Base-by-base conservation (phyloP, 1,140 invertebrate genomes). In the Magallana angulata region DNA sequence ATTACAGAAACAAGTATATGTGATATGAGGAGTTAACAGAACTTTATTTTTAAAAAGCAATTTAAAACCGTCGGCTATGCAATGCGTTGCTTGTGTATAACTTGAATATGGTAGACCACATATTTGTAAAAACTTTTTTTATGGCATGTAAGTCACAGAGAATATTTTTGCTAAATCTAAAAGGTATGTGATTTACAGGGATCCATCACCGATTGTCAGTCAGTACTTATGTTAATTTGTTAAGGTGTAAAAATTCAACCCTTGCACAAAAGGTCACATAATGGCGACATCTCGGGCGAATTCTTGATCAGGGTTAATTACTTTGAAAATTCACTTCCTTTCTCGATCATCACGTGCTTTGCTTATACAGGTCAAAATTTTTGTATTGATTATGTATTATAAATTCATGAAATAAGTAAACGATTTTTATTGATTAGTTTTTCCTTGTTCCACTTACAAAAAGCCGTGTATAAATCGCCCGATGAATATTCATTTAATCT, bases 171-270 rank as follows among this genome's bases (percentile, higher is more conserved):
- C 36, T 48, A 48, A 4, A 48, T 48, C 24, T 76, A 76, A 76
- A 8, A 76, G 68, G 9, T 24, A 36, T 76, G 68, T 76, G 68
- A 76, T 76, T 76, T 18, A 76, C 68, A 8, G 68, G 36, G 24
- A 30, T 24, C 68, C 36, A 30, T 24, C 68, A 36, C 24, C 24
- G 24, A 2, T 76, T 76, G 68, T 76, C 68, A 76, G 24, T 11
- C 24, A 76, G 68, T 76, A 76, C 68, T 76, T 76, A 76, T 76
- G 68, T 30, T 76, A 76, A 76, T 76, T 76, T 18, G 8, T 76
- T 30, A 12, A 76, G 68, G 68, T 76, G 24, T 76, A 76, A 76
- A n/a, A 76, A 48, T 76, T 76, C 24, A 76, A 76, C 24, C 24
- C 24, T 76, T 76, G 68, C 68, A 76, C 68, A 8, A 76, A 76